phyloP scores from a whole-genome alignment of 2,113 vertebrate species.

The Urocitellus parryii region DNA sequence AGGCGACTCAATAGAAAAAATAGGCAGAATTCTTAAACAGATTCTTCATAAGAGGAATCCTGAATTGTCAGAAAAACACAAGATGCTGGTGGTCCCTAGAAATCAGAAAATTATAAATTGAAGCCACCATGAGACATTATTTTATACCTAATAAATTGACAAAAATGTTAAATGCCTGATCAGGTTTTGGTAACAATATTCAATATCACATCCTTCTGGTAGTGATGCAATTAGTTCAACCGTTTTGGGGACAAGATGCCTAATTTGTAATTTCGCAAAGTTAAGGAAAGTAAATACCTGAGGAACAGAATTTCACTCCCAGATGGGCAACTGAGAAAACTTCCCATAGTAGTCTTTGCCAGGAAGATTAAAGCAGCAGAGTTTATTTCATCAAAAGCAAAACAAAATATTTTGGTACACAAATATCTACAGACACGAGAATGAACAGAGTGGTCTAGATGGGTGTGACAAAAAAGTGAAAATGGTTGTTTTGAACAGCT shows the following conservation, averaged over 20 bases:
- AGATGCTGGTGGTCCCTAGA: not conserved
- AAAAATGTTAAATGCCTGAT: not conserved
- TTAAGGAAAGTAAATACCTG: not conserved
- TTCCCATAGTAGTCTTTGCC: not conserved
- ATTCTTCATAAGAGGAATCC: not conserved
- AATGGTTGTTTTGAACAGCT: not conserved
- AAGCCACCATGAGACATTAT: not conserved
- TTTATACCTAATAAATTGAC: not conserved
- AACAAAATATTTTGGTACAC: not conserved
- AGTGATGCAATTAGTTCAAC: not conserved
- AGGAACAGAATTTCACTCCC: not conserved
- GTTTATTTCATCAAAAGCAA: not conserved
- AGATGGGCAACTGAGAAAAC: not conserved
- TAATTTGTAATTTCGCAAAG: not conserved
- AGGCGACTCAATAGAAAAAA: not conserved
- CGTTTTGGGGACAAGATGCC: not conserved
- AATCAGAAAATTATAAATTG: not conserved
- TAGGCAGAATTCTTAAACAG: not conserved
- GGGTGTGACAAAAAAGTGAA: not conserved
- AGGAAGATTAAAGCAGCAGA: not conserved
- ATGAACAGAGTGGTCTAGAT: not conserved
- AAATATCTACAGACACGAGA: not conserved
- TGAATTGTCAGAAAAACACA: not conserved
- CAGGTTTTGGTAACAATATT: not conserved
- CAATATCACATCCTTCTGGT: not conserved